Evolutionary conservation across 2,113 vertebrate genomes (phyloP), one percentile per base, ranked within the genome.

Genomic region (Petrocephalus microphthalmus): DNA sequence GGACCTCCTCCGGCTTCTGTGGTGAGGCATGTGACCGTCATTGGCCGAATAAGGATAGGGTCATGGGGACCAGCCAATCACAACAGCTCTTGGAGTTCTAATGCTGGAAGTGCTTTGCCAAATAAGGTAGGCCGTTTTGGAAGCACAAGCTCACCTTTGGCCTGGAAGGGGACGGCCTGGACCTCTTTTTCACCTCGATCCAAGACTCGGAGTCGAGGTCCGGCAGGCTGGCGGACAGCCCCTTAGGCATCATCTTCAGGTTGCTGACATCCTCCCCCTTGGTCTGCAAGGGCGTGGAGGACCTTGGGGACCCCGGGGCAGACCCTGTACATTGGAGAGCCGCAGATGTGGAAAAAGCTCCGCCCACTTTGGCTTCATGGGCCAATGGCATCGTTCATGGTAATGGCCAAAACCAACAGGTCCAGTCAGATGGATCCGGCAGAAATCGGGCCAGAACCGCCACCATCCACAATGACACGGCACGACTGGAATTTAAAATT

Each of bases 171-270:
- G 98, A 99, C 0, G 98, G 97, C 20, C 98, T 93, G 52, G 98
- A 97, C 88, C 98, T 96, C 94, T 99, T 99, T 94, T 99, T 99
- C 85, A 99, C 98, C 93, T 99, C 98, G 57, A 99, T 99, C 98
- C 98, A 99, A 1, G 96, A 97, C 92, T 99, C 98, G 0, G 98
- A 99, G 93, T 99, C 98, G 91, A 99, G 92, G 91, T 99, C 98
- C 0, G 98, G 98, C 33, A 99, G 95, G 90, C 98, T 99, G 81
- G 98, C 97, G 0, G 98, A 99, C 89, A 99, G 94, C 45, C 98
- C 98, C 90, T 98, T 99, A n/a, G 98, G 97, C 96, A 99, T 97
- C 0, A 96, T 97, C 95, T 99, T 99, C 88, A 99, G 94, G 94
- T 99, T 99, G 89, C 96, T 97, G 82, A 94, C 93, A 84, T 98